A percentile compares a stretch with the other conserved stretches of the same genome.
Evolutionary conservation across 2,113 vertebrate genomes (phyloP).

Genomic region (Enhydra lutris): DNA sequence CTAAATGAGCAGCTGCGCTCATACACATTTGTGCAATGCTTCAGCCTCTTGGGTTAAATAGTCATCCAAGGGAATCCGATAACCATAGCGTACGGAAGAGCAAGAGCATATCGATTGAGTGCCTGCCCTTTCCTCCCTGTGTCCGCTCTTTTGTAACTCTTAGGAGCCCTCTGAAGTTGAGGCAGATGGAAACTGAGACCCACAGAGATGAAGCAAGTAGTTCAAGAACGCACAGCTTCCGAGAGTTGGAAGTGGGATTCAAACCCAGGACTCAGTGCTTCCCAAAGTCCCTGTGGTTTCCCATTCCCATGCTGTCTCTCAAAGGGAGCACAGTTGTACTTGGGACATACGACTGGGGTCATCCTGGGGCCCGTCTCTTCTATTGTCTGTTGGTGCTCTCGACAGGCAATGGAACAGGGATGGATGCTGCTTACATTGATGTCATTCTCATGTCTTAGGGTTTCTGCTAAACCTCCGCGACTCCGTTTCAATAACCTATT

Average conservation of each 20-base stretch:
- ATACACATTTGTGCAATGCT: background rate
- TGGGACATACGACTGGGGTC: background rate
- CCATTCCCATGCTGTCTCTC: background rate
- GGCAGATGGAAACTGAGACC: background rate
- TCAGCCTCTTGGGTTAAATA: background rate
- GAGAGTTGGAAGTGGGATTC: background rate
- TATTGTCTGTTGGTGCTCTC: background rate
- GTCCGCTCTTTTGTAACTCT: background rate
- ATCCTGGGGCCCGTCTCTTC: background rate
- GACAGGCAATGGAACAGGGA: fast-evolving
- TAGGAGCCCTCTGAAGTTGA: background rate
- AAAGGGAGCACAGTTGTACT: background rate
- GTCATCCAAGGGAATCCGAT: background rate
- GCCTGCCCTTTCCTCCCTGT: background rate
- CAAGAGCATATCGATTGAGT: background rate
- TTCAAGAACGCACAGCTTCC: background rate
- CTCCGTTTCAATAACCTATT: background rate
- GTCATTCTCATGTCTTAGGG: background rate
- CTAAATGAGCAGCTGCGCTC: background rate
- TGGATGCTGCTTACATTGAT: background rate
- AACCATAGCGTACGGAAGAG: background rate
- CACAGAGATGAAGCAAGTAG: background rate
- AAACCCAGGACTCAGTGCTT: background rate
- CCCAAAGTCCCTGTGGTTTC: background rate
- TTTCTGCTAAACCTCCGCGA: background rate